Evolutionary conservation across 2,888 invertebrate species (phyloP), one percentile per base, ranked within the genome.

Genomic region (Philopedon plagiatum): DNA sequence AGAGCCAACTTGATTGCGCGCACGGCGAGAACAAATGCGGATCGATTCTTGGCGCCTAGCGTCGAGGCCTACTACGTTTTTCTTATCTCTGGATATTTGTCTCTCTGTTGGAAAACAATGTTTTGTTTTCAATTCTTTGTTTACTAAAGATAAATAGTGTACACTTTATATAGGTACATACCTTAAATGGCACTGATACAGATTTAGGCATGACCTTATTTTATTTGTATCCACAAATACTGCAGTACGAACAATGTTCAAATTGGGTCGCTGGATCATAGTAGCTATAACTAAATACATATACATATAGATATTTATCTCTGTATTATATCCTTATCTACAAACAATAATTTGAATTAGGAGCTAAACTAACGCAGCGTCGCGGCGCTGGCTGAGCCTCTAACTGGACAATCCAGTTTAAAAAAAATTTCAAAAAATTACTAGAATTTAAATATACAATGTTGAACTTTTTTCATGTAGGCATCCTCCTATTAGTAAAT

Each of bases 1-100:
- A 77, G 76, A 71, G 75, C 51, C 73, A 63, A 70, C 71, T 74
- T 72, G 77, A 77, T 77, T 76, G 77, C 77, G 79, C 79, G 77
- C 79, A 77, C 76, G 76, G 62, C 62, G 70, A 61, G 60, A 41
- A 61, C 60, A 61, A 63, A 57, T 54, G 67, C 41, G 34, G 64
- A 73, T 73, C 73, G 73, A 73, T 73, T 54, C 54, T 60, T 58
- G 67, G 65, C 66, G 62, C 63, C 60, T 63, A 56, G 46, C 26
- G 65, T 54, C 49, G 62, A 56, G n/a, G 60, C 46, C 62, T 61
- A 41, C 54, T 62, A 39, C 41, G 67, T 15, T 62, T 56, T 34
- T 26, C 62, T 68, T 68, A 68, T 68, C 68, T 46, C 49, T 63
- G 63, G 63, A 51, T 51, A 49, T 64, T 64, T 46, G 44, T 61